These are phyloP conservation scores for Spheniscus humboldti DNA, from an alignment of 2,797 vertebrate genomes.

Conservation along the genomic window DNA sequence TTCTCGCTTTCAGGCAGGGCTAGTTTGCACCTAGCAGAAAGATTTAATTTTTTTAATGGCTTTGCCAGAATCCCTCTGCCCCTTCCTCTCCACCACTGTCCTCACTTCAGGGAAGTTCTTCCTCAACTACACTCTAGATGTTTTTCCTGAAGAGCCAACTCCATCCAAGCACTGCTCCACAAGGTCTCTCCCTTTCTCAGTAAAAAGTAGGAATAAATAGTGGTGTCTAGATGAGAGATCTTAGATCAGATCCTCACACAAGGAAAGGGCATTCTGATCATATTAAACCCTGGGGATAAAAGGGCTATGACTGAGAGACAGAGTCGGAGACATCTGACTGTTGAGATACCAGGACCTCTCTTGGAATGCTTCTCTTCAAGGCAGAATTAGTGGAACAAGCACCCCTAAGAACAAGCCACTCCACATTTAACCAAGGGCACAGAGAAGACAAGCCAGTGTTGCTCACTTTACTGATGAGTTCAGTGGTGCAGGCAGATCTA, in stretches of 20 bases:
- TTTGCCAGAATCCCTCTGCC: background rate
- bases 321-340: background rate
- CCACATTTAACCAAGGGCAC: background rate
- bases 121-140: background rate
- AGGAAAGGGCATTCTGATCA: background rate
- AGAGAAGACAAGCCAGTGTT: background rate
- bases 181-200: background rate
- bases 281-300: background rate
- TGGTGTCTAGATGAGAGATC: background rate
- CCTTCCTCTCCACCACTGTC: background rate
- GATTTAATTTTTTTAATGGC: background rate
- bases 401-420: background rate
- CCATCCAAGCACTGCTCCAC: background rate
- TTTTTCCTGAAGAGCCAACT: background rate
- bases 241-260: background rate
- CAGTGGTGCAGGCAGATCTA: rapidly evolving
- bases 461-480: background rate
- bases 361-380: background rate
- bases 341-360: background rate
- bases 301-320: background rate
- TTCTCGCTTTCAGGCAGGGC: background rate
- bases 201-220: background rate
- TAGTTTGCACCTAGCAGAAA: background rate
- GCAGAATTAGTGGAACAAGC: background rate
- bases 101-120: background rate